A percentile compares a stretch with the other conserved stretches of the same genome.
Evolutionary conservation across 2,113 vertebrate species (phyloP).

Genomic region (Rhabdornis inornatus): DNA sequence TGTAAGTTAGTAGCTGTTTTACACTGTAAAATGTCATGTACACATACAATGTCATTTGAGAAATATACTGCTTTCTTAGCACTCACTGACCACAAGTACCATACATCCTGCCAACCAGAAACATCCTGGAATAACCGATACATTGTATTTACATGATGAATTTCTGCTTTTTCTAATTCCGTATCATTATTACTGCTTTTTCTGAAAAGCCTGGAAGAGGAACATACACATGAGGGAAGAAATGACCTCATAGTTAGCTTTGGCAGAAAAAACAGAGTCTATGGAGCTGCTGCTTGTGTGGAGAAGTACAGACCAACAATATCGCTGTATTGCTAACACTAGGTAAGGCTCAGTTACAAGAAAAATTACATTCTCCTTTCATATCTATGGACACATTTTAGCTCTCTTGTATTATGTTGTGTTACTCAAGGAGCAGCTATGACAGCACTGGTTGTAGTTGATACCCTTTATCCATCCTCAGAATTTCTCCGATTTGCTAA

Average conservation of each 20-base stretch:
- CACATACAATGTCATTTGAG: neutral
- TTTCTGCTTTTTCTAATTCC: neutral
- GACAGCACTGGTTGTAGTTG: neutral
- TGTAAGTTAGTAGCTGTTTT: neutral
- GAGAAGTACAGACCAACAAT: neutral
- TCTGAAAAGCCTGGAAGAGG: neutral
- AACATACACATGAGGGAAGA: neutral
- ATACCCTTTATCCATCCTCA: neutral
- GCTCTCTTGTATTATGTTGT: neutral
- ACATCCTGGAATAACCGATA: neutral
- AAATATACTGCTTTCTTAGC: neutral
- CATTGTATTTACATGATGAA: neutral
- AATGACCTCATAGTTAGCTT: neutral
- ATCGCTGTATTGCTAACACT: neutral
- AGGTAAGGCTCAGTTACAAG: neutral
- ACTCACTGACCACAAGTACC: neutral
- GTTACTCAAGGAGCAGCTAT: neutral
- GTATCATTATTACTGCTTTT: neutral
- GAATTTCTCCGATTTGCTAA: too few relatives aligned
- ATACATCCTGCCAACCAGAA: neutral
- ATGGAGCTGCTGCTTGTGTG: neutral
- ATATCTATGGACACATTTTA: neutral
- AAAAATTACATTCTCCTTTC: neutral
- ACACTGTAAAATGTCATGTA: neutral
- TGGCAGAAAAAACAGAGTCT: neutral